Evolutionary conservation across 1,140 invertebrate species (phyloP).

Genomic region (Cecropterus lyciades): DNA sequence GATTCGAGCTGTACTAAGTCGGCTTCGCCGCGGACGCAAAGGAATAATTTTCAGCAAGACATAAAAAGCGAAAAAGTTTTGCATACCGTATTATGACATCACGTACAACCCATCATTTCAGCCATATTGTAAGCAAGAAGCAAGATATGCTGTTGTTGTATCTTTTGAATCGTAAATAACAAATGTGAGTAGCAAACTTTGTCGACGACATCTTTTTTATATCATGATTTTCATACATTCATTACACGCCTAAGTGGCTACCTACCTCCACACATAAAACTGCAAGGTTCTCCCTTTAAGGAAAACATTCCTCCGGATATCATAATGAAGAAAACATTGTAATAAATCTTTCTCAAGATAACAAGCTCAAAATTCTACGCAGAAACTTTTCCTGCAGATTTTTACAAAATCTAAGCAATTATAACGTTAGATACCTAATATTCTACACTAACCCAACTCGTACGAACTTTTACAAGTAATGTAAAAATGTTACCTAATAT

Average conservation of each 20-base stretch:
- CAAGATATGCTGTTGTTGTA: conserved; percentile 63
- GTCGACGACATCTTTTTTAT: conserved; percentile 68
- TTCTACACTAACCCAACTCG: neutral
- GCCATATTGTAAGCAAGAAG: conserved; percentile 41
- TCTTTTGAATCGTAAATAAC: conserved; percentile 75
- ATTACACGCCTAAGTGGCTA: conserved; percentile 7
- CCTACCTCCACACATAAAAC: conserved; percentile 15
- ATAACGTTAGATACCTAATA: conserved; percentile 2
- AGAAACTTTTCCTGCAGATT: neutral
- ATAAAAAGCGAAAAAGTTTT: conserved; percentile 30
- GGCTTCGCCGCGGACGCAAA: conserved; percentile 15
- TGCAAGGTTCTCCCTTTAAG: neutral
- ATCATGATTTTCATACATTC: conserved; percentile 45
- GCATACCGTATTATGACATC: conserved; percentile 35
- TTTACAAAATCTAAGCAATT: conserved; percentile 4
- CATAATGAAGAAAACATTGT: conserved; percentile 10
- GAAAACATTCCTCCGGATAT: neutral
- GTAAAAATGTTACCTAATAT: conserved; percentile 25
- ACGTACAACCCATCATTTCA: conserved; percentile 35
- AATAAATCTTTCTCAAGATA: conserved; percentile 4
- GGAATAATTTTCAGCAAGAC: conserved; percentile 29
- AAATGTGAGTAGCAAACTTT: conserved; percentile 69
- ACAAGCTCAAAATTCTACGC: conserved; percentile 4
- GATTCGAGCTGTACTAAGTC: conserved; percentile 15
- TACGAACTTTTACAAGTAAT: conserved; percentile 18